Base-by-base conservation (phyloP, 2,113 vertebrate genomes). In the Paramisgurnus dabryanus region DNA sequence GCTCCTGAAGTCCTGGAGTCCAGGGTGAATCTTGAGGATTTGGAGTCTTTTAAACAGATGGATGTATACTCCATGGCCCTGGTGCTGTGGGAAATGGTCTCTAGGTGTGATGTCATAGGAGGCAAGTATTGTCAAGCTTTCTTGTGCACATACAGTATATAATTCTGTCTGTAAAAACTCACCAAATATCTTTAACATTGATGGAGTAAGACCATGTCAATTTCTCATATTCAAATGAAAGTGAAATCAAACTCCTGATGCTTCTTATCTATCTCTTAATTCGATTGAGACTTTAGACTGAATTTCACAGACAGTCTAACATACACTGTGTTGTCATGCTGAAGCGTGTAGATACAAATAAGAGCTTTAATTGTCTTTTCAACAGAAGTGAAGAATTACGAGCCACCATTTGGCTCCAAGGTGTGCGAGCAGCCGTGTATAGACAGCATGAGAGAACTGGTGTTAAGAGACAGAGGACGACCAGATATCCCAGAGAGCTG, bases 11-110 rank as follows among this genome's bases (percentile, higher is more conserved):
- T 96, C 7, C 90, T 97, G n/a, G 96, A 97, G 88, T 97, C 96
- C 70, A 88, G 95, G 79, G 95, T 97, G 72, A 97, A 97, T 87
- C 93, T 97, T 73, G 95, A 97, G 86, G 96, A 97, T 83, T 90
- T 95, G 27, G 96, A 97, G 86, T 94, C 95, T 49, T 97, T 97
- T 81, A 97, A 97, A 87, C 96, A 97, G 89, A 96, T 97, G 93
- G 96, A 97, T 1, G 95, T 97, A 45, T 97, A 97, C 84, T 96
- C 96, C 82, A 94, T 96, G 94, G 92, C 95, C 61, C 90, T 97
- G 0, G 95, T 97, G 67, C 85, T 96, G 57, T 97, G 96, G 96
- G 96, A 97, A 85, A 95, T 97, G 93, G 93, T 92, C 4, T 97
- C 96, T 57, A 92, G 96, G 85, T 96, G 95, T 84, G 89, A 92